Percentiles rank a stretch among this genome's conserved stretches.
Evolutionary conservation across 2,113 vertebrate species (phyloP).

Genomic region (Mobula hypostoma): DNA sequence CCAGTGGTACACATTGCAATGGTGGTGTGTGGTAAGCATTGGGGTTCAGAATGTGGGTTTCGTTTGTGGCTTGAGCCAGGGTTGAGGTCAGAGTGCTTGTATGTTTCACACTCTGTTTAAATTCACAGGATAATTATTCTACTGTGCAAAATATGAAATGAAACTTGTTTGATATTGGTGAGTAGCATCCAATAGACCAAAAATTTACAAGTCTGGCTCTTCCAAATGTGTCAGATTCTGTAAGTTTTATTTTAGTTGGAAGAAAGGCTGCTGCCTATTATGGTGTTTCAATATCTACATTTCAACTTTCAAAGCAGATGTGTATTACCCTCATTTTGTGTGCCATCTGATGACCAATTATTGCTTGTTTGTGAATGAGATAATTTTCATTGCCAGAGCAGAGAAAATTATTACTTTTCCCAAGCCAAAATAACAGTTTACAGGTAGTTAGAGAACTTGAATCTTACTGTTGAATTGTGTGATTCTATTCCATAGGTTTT

Average conservation of each 20-base stretch:
- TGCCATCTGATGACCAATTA: not conserved
- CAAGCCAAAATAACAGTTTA: not conserved
- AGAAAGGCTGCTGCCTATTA: not conserved
- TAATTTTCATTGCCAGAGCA: not conserved
- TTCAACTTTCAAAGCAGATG: not conserved
- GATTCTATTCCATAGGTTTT: constrained; percentile 50
- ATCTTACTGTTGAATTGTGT: not conserved
- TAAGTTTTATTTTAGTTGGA: not conserved
- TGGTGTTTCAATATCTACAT: not conserved
- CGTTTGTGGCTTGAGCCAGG: too few species aligned
- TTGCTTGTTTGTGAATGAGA: not conserved
- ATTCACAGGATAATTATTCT: too few species aligned
- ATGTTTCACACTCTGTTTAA: too few species aligned
- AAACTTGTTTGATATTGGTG: too few species aligned
- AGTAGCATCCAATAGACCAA: too few species aligned
- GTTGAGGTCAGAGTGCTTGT: too few species aligned
- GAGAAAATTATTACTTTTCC: not conserved
- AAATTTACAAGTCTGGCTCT: too few species aligned
- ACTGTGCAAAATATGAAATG: too few species aligned
- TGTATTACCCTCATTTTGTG: not conserved
- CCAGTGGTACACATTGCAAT: too few species aligned
- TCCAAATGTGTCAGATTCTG: too few species aligned
- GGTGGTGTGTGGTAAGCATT: too few species aligned
- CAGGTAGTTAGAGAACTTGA: not conserved
- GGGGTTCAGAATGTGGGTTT: too few species aligned